Base-by-base conservation (phyloP, 2,113 vertebrate species). In the Corythornis madagascariensis region DNA sequence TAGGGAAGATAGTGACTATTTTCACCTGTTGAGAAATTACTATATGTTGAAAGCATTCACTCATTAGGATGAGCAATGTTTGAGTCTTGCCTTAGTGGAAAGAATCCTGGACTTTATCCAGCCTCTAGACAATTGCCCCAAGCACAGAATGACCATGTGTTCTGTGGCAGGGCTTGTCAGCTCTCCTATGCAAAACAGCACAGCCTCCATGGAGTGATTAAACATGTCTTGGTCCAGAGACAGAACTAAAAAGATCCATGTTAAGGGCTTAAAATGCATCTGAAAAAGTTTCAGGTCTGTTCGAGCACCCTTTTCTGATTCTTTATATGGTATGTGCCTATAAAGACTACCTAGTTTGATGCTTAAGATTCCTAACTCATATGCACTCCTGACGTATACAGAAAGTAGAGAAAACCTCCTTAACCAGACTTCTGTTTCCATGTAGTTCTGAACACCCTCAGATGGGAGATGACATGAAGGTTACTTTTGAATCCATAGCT, bases 151-250 rank as follows among this genome's bases (percentile, higher is more conserved):
- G 56, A 59, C 28, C n/a, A 26, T 11, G 11, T 48, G 6, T 35
- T 80, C 20, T 53, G 47, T 43, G 60, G 33, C 0, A 0, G 48
- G 25, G 22, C 28, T 86, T 2, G 1, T 17, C 1, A 3, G 6
- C 10, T 67, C 25, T 52, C 56, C 29, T 59, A 7, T 50, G 22
- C 28, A 79, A 69, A 82, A 45, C 5, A 53, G 24, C 15, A 33
- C 13, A 75, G 11, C 18, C 20, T 48, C 26, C 14, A 12, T 53
- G 14, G 20, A 3, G 1, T 65, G 45, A 55, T 80, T 63, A 47
- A 67, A 83, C 4, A 9, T 7, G 20, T 5, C 11, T 33, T 2
- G 0, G 8, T 47, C 16, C 35, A 70, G 71, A 83, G 9, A 45
- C 5, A 65, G 9, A 85, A 45, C 9, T 24, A 42, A 76, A 81